Percentiles rank a stretch among this genome's conserved stretches.
These are phyloP conservation scores for Meloidogyne exigua DNA, from an alignment of 1,140 invertebrate species.

Conservation along the genomic window DNA sequence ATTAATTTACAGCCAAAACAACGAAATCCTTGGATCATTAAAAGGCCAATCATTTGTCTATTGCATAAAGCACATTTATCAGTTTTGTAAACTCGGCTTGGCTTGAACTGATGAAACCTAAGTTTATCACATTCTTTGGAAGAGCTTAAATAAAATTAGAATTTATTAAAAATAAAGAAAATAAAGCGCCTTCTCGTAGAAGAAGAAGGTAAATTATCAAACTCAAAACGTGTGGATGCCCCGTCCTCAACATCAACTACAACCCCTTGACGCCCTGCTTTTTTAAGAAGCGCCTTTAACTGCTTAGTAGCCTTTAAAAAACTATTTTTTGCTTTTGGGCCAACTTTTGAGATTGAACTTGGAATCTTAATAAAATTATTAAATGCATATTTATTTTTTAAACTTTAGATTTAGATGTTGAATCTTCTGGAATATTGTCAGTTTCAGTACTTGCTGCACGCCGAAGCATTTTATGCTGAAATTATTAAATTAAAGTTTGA, in stretches of 20 bases:
- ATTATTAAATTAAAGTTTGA: slow-evolving; percentile 18
- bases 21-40: slow-evolving; percentile 78
- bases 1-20: slow-evolving; percentile 78
- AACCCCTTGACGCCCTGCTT: slow-evolving; percentile 9
- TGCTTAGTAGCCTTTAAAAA: slow-evolving; percentile 63
- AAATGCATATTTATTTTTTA: neutral
- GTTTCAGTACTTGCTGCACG: slow-evolving; percentile 55
- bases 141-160: slow-evolving; percentile 33
- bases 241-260: neutral
- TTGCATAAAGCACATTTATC: slow-evolving; percentile 77
- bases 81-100: slow-evolving; percentile 66
- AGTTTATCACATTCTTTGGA: slow-evolving; percentile 43
- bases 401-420: slow-evolving; percentile 14
- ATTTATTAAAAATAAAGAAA: slow-evolving; percentile 9
- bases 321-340: slow-evolving; percentile 42
- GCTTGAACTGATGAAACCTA: slow-evolving; percentile 52
- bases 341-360: slow-evolving; percentile 29
- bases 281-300: slow-evolving; percentile 55
- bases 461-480: slow-evolving; percentile 51
- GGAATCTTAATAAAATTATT: slow-evolving; percentile 28
- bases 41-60: slow-evolving; percentile 73
- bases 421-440: slow-evolving; percentile 47
- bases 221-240: slow-evolving; percentile 7
- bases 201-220: slow-evolving; percentile 2
- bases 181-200: slow-evolving; percentile 8